phyloP scores from a whole-genome alignment of 2,888 invertebrate species.

The Resseliella maxima region DNA sequence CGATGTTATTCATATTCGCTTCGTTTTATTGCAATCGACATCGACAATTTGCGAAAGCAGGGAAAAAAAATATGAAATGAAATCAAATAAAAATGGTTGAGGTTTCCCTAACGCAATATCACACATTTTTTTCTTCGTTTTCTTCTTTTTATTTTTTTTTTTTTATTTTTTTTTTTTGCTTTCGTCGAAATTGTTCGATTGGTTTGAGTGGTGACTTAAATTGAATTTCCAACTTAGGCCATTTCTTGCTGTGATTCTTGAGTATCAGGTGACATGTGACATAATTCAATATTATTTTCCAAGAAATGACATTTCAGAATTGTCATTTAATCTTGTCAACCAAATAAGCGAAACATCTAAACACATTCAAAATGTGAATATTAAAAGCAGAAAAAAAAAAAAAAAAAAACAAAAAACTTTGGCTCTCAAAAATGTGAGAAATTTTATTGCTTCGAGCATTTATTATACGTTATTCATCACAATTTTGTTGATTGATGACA shows the following conservation, averaged over 20 bases:
- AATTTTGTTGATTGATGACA: conserved; percentile 21
- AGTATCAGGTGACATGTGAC: neutral
- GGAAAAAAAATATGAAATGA: too few relatives aligned
- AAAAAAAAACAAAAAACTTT: neutral
- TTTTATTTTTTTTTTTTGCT: neutral
- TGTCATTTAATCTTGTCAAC: neutral
- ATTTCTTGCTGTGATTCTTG: neutral
- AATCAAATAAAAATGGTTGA: neutral
- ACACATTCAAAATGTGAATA: neutral
- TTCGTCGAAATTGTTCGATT: neutral
- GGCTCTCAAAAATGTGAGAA: neutral
- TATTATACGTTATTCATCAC: neutral
- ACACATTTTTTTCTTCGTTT: too few relatives aligned
- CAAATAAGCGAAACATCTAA: neutral
- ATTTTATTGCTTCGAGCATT: neutral
- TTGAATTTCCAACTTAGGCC: neutral
- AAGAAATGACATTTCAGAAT: neutral
- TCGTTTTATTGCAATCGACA: neutral
- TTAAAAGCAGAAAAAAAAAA: neutral
- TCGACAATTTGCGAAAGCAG: neutral
- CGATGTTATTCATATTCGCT: neutral
- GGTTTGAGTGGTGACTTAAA: neutral
- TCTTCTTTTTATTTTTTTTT: too few relatives aligned
- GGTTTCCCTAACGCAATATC: neutral
- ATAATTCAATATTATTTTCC: neutral